A percentile compares a stretch with the other conserved stretches of the same genome.
These are phyloP conservation scores for Ctenoplectra terminalis DNA, from an alignment of 1,140 invertebrate species.

Conservation along the genomic window DNA sequence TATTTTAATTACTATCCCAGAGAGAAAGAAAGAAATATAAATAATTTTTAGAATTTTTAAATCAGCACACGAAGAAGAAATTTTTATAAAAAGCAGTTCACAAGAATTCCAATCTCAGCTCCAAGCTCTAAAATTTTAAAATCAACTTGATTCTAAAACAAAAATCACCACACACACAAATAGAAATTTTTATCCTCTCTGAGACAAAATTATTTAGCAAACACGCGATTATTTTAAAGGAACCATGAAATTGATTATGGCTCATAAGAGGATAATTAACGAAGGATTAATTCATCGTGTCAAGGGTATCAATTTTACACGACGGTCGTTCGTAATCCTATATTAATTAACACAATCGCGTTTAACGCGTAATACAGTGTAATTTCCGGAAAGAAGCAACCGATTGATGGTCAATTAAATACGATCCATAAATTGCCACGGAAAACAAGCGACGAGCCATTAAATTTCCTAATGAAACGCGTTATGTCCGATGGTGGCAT, in stretches of 20 bases:
- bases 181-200: too few relatives aligned
- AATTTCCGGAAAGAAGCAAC: too few relatives aligned
- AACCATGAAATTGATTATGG: background rate
- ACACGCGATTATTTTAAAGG: background rate
- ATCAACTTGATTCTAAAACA: too few relatives aligned
- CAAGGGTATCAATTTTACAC: background rate
- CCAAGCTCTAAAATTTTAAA: too few relatives aligned
- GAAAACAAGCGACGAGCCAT: background rate
- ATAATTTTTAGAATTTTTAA: too few relatives aligned
- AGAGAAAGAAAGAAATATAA: too few relatives aligned
- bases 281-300: background rate
- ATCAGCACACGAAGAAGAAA: too few relatives aligned
- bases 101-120: too few relatives aligned
- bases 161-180: too few relatives aligned
- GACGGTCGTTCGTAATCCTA: background rate
- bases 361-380: slow-evolving; percentile 11
- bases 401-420: slow-evolving; percentile 2
- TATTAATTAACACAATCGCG: slow-evolving; percentile 27
- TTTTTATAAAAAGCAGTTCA: too few relatives aligned
- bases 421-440: slow-evolving; percentile 7
- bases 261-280: background rate
- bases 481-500: background rate
- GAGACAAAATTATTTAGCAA: too few relatives aligned
- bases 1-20: too few relatives aligned
- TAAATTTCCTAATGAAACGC: slow-evolving; percentile 28